Conservation (phyloP, 1,140 invertebrate species). For the Orius laevigatus region DNA sequence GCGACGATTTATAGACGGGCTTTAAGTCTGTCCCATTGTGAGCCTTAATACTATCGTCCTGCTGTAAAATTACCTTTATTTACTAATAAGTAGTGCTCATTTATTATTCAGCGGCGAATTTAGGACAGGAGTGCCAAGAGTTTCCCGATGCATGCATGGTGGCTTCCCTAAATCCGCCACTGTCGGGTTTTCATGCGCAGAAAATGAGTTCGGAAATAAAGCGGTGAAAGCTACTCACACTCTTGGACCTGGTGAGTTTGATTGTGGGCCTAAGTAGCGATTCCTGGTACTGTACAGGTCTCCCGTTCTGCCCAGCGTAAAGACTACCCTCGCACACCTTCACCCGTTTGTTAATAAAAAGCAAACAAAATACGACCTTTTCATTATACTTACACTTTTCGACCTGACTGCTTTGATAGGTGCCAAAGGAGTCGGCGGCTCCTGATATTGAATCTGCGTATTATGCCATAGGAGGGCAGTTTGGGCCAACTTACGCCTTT, state of each 20-base stretch:
- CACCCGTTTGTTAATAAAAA: background rate
- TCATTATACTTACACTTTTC: constrained; percentile 17
- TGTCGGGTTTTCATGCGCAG: background rate
- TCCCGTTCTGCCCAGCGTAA: constrained; percentile 6
- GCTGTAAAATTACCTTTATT: constrained; percentile 10
- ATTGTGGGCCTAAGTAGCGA: constrained; percentile 7
- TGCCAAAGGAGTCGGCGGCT: constrained; percentile 5
- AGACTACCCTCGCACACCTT: constrained; percentile 13
- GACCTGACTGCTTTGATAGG: constrained; percentile 18
- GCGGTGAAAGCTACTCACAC: constrained; percentile 13
- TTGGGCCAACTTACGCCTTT: constrained; percentile 44
- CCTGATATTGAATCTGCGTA: constrained; percentile 19
- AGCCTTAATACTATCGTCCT: constrained; percentile 17
- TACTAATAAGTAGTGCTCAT: background rate
- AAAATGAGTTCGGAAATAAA: too few species aligned
- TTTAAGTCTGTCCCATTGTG: constrained; percentile 17
- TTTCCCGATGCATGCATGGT: background rate
- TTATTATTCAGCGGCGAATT: background rate
- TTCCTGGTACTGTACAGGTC: constrained; percentile 8
- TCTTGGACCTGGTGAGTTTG: constrained; percentile 16
- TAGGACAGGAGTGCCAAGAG: background rate
- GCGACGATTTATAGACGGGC: constrained; percentile 13
- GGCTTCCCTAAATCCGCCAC: background rate
- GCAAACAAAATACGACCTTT: background rate
- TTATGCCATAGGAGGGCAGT: constrained; percentile 26